Percentiles rank a stretch among this genome's conserved stretches.
phyloP scores from a whole-genome alignment of 2,113 vertebrate genomes.

The Dasyprocta punctata region DNA sequence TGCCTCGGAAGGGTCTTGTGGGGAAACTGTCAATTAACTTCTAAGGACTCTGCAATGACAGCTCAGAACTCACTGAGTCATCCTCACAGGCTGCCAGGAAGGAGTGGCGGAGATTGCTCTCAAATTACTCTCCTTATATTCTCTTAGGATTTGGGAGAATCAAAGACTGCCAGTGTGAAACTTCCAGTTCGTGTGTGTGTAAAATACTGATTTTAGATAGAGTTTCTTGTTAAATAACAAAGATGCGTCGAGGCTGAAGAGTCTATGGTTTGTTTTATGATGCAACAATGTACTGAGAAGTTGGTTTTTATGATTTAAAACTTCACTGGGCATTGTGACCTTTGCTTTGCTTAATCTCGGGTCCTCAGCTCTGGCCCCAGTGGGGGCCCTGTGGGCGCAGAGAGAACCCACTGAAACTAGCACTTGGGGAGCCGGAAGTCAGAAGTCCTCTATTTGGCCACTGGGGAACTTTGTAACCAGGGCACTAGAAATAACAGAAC shows the following conservation, averaged over 20 bases:
- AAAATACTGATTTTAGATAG: not conserved
- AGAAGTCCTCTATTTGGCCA: not conserved
- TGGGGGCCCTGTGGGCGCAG: not conserved
- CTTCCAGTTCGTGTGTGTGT: not conserved
- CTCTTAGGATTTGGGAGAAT: not conserved
- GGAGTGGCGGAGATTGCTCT: not conserved
- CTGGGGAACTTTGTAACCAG: not conserved
- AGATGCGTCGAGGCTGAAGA: not conserved
- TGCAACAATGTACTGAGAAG: not conserved
- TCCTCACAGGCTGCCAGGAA: not conserved
- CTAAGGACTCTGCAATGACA: not conserved
- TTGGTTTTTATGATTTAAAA: not conserved
- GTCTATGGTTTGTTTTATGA: not conserved
- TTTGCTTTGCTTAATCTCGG: not conserved
- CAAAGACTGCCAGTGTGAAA: not conserved
- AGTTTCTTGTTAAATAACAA: not conserved
- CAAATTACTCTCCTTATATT: not conserved
- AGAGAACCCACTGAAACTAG: not conserved
- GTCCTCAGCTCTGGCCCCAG: not conserved
- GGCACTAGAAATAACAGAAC: too few relatives aligned
- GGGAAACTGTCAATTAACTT: slow-evolving; percentile 18
- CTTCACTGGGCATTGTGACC: not conserved
- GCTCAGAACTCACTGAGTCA: not conserved
- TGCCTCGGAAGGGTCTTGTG: not conserved
- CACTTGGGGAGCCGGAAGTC: not conserved